These are phyloP conservation scores for Phaedon cochleariae DNA, from an alignment of 2,888 invertebrate genomes.

Conservation along the genomic window DNA sequence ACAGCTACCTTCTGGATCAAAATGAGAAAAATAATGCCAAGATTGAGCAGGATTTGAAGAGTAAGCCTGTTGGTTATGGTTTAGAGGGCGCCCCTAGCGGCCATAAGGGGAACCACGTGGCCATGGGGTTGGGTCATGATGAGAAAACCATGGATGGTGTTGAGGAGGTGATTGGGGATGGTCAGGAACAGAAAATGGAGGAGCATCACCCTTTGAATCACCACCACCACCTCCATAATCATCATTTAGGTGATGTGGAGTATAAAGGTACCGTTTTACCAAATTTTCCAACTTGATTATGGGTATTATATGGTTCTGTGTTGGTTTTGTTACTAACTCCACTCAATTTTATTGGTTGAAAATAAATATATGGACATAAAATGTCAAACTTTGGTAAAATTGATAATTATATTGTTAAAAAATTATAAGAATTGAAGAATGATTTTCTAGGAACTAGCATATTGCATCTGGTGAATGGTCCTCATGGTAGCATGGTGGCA, in stretches of 20 bases:
- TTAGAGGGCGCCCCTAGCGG: conserved; percentile 52
- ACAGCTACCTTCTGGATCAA: conserved; percentile 16
- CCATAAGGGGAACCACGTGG: conserved; percentile 49
- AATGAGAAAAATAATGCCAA: conserved; percentile 38
- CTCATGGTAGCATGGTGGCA: conserved; percentile 66
- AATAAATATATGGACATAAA: too few species aligned
- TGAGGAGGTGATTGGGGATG: conserved; percentile 12
- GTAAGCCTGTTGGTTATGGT: conserved; percentile 49
- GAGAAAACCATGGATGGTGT: conserved; percentile 18
- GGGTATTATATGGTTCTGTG: too few species aligned
- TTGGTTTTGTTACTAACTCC: too few species aligned
- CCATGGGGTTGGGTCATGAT: conserved; percentile 47
- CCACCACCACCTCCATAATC: conserved; percentile 37
- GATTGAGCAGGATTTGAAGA: conserved; percentile 37
- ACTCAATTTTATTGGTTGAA: too few species aligned
- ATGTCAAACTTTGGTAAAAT: too few species aligned
- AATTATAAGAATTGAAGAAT: too few species aligned
- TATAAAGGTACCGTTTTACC: too few species aligned
- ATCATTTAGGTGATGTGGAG: conserved; percentile 48
- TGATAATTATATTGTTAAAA: too few species aligned
- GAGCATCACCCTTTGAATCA: conserved; percentile 26
- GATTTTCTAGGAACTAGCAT: conserved; percentile 49
- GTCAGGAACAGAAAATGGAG: too few species aligned
- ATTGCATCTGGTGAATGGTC: conserved; percentile 64
- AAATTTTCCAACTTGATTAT: too few species aligned